Conservation (phyloP, 2,888 invertebrate species). For the Piscicola geometra region DNA sequence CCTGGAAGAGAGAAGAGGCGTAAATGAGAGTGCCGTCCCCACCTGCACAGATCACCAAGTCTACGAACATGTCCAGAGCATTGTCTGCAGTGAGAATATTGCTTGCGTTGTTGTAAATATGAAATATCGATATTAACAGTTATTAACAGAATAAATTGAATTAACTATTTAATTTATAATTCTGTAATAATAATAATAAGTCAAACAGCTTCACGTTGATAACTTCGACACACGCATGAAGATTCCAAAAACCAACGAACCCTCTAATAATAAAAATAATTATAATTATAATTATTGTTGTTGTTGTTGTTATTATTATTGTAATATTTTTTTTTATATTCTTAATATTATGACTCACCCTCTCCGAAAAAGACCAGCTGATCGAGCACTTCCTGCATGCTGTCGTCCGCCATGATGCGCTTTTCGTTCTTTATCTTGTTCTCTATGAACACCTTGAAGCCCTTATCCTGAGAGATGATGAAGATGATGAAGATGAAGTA, state of each 20-base stretch:
- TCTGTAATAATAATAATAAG: background rate
- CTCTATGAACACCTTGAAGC: constrained; percentile 28
- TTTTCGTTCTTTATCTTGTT: constrained; percentile 27
- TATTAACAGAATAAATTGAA: background rate
- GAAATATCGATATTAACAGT: background rate
- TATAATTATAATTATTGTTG: too few relatives aligned
- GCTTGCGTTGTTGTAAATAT: background rate
- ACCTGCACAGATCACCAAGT: constrained; percentile 91
- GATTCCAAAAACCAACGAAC: too few relatives aligned
- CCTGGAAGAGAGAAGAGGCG: constrained; percentile 83
- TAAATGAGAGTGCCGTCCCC: constrained; percentile 94
- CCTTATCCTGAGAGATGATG: background rate
- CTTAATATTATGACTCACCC: too few relatives aligned
- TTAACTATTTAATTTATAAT: background rate
- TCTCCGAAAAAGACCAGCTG: constrained; percentile 21
- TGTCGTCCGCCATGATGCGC: background rate
- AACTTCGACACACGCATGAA: too few relatives aligned
- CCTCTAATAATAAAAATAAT: too few relatives aligned
- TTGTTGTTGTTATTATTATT: too few relatives aligned
- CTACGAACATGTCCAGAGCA: constrained; percentile 90
- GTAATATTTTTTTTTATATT: too few relatives aligned
- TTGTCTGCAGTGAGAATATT: constrained; percentile 65
- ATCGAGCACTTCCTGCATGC: constrained; percentile 1
- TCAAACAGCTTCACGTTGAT: too few relatives aligned
- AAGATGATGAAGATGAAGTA: too few relatives aligned